These are phyloP conservation scores for Misgurnus anguillicaudatus DNA, from an alignment of 2,113 vertebrate genomes.

Conservation along the genomic window DNA sequence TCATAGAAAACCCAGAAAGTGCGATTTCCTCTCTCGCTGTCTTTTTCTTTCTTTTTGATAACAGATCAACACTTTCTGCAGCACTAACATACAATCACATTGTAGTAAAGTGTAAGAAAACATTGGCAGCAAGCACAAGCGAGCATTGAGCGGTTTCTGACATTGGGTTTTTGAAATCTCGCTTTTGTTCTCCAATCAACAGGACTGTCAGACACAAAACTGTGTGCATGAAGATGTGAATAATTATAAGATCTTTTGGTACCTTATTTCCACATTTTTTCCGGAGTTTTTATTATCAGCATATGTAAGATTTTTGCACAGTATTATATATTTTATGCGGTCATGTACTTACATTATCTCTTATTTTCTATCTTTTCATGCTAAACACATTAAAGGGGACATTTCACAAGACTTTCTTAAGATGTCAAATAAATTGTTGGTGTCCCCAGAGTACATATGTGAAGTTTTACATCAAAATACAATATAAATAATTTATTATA, in stretches of 20 bases:
- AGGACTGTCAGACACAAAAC: neutral
- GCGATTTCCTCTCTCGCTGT: neutral
- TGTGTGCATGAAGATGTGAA: slow-evolving; percentile 5
- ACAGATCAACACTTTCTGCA: neutral
- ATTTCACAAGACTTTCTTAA: no score
- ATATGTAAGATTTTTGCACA: neutral
- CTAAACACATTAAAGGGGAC: neutral
- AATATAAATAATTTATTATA: no score
- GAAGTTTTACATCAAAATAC: no score
- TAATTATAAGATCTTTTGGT: slow-evolving; percentile 13
- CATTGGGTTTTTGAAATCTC: slow-evolving; percentile 48
- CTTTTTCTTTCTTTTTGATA: slow-evolving; percentile 7
- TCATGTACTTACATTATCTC: slow-evolving; percentile 10
- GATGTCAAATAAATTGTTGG: no score
- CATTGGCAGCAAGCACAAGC: neutral
- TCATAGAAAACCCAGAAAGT: no score
- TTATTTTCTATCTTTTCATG: slow-evolving; percentile 1
- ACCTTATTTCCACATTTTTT: slow-evolving; percentile 5
- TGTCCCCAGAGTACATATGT: no score
- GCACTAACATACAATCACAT: neutral
- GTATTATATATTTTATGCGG: no score
- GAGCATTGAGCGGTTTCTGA: slow-evolving; percentile 15
- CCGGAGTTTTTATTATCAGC: slow-evolving; percentile 29
- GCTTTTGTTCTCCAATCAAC: neutral
- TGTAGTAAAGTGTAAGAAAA: neutral